phyloP scores from a whole-genome alignment of 2,113 vertebrate species.

The Phalacrocorax aristotelis region DNA sequence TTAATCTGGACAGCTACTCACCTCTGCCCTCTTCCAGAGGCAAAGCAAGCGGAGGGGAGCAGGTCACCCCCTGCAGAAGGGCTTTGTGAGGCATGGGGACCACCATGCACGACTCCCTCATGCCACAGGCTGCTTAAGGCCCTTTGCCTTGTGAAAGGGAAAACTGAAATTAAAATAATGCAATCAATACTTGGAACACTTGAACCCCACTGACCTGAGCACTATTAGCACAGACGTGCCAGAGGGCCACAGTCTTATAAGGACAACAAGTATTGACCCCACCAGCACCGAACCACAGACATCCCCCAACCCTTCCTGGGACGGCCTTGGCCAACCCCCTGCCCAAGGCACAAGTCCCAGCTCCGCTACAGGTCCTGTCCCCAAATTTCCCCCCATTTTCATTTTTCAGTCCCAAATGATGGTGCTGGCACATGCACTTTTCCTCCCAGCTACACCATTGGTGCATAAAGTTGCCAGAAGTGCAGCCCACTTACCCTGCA shows the following conservation, averaged over 20 bases:
- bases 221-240: neutral
- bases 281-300: neutral
- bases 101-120: rapidly evolving
- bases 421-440: neutral
- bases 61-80: neutral
- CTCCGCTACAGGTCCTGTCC: neutral
- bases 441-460: neutral
- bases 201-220: neutral
- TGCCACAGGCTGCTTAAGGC: neutral
- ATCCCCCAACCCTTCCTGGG: no score
- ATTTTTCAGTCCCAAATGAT: neutral
- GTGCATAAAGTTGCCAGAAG: neutral
- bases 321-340: neutral
- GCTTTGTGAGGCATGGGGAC: neutral
- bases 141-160: neutral
- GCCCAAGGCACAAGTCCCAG: neutral
- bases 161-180: neutral
- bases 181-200: neutral
- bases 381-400: neutral
- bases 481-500: no score
- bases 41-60: neutral
- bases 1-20: neutral
- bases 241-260: neutral
- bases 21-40: neutral
- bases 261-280: no score